Conservation (phyloP, 2,113 vertebrate species). For the Neolamprologus hecqui region DNA sequence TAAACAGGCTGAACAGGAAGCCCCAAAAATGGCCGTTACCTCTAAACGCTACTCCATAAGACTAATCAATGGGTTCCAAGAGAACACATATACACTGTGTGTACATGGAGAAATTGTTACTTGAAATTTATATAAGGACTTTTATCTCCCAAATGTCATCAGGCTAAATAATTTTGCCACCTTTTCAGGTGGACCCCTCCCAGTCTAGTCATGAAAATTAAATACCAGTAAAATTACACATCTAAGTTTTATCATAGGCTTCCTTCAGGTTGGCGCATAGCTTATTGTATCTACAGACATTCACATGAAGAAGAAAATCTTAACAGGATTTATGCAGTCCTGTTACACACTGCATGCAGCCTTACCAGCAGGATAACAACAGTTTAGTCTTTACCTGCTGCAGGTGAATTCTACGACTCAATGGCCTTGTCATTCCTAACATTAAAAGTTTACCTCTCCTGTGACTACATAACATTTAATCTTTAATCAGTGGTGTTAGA, state of each 20-base stretch:
- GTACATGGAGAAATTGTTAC: not conserved
- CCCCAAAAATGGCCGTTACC: not conserved
- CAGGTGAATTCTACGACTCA: constrained; percentile 4
- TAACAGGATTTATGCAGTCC: not conserved
- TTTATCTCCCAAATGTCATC: not conserved
- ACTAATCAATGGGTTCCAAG: not conserved
- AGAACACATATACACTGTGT: not conserved
- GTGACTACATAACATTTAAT: not conserved
- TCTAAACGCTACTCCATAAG: not conserved
- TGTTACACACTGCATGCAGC: not conserved
- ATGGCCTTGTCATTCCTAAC: not conserved
- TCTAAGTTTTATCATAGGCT: not conserved
- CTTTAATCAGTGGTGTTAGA: not conserved
- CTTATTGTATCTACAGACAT: not conserved
- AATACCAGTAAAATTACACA: not conserved
- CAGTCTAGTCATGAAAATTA: not conserved
- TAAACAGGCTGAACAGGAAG: not conserved
- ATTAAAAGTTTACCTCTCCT: not conserved
- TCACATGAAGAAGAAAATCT: not conserved
- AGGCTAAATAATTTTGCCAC: not conserved
- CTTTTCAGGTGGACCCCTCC: not conserved
- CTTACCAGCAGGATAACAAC: not conserved
- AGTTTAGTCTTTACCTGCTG: constrained; percentile 18
- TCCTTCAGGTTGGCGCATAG: not conserved
- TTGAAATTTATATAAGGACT: not conserved